Conservation (phyloP, 1,140 invertebrate genomes). For the Achroia grisella region DNA sequence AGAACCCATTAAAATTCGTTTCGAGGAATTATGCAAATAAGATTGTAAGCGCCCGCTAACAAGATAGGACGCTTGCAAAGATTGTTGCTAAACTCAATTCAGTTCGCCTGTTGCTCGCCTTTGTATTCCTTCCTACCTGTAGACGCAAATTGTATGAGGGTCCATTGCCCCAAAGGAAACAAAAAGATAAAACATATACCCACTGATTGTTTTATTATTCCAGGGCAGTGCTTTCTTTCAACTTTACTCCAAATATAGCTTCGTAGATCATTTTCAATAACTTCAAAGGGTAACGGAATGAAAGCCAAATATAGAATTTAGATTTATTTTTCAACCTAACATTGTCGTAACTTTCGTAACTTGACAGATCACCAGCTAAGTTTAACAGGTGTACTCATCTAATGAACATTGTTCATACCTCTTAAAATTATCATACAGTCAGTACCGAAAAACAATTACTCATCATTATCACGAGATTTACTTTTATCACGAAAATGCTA, state of each 20-base stretch:
- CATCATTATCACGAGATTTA: conserved; percentile 53
- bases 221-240: too few relatives aligned
- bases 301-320: conserved; percentile 51
- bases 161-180: conserved; percentile 5
- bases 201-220: too few relatives aligned
- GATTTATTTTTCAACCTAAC: conserved; percentile 71
- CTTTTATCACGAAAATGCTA: conserved; percentile 68
- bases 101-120: conserved; percentile 29
- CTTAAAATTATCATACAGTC: conserved; percentile 64
- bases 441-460: conserved; percentile 64
- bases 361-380: conserved; percentile 59
- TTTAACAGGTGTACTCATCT: conserved; percentile 60
- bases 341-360: conserved; percentile 63
- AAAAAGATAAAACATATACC: background rate
- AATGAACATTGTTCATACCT: conserved; percentile 69
- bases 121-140: conserved; percentile 13
- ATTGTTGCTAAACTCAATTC: conserved; percentile 54
- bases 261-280: too few relatives aligned
- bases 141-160: conserved; percentile 19
- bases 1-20: conserved; percentile 49
- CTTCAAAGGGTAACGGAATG: conserved; percentile 16
- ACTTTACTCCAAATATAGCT: too few relatives aligned
- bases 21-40: conserved; percentile 57
- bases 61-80: conserved; percentile 39
- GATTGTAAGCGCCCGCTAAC: conserved; percentile 45